These are phyloP conservation scores for Halcyon leucocephala DNA, from an alignment of 2,797 vertebrate genomes.

Conservation along the genomic window DNA sequence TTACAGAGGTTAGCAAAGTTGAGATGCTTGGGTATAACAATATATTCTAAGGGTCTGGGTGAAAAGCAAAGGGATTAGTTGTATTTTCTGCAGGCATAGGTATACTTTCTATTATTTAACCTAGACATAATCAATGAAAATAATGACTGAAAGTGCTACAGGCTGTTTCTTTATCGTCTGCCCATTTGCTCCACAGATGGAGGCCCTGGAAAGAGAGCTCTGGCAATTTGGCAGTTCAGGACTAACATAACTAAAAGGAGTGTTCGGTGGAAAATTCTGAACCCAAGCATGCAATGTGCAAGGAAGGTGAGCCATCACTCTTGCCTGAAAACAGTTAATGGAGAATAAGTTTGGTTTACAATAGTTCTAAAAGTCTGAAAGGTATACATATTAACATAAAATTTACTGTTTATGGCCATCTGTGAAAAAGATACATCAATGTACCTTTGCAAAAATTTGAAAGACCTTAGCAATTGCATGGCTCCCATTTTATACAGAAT, in stretches of 20 bases:
- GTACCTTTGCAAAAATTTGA: not conserved
- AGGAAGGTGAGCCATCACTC: not conserved
- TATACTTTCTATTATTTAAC: slow-evolving; percentile 51
- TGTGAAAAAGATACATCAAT: not conserved
- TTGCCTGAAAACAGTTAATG: not conserved
- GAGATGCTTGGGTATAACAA: slow-evolving; percentile 25
- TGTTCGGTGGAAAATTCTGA: not conserved
- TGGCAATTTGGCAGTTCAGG: slow-evolving; percentile 41
- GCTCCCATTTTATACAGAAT: not conserved
- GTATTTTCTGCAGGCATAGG: slow-evolving; percentile 6
- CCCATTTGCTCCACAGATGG: not conserved
- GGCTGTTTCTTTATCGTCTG: slow-evolving; percentile 11
- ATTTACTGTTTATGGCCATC: not conserved
- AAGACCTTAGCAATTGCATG: not conserved
- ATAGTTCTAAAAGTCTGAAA: not conserved
- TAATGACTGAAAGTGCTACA: slow-evolving; percentile 38
- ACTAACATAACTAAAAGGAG: not conserved
- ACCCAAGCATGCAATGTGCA: not conserved
- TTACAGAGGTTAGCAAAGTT: slow-evolving; percentile 44
- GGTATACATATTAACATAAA: not conserved
- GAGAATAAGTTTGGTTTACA: not conserved
- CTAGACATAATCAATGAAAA: slow-evolving; percentile 58
- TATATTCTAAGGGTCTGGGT: slow-evolving; percentile 47
- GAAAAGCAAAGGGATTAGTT: slow-evolving; percentile 47
- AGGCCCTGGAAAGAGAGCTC: slow-evolving; percentile 30